Percentiles rank a stretch among this genome's conserved stretches.
Evolutionary conservation across 2,888 invertebrate species (phyloP).

Genomic region (Saturnia japonica): DNA sequence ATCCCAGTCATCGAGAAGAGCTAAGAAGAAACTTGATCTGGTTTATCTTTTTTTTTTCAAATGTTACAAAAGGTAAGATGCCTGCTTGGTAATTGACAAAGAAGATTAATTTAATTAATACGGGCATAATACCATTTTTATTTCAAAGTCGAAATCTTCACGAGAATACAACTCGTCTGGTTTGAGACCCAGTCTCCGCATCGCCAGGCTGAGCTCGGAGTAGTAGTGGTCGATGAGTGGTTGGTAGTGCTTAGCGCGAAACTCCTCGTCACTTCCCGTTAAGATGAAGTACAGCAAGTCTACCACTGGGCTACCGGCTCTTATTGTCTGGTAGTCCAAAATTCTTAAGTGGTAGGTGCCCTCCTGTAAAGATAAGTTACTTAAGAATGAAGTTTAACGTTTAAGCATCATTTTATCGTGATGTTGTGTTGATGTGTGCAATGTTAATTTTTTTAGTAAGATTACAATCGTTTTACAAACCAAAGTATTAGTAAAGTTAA

Average conservation of each 20-base stretch:
- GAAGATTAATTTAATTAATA: too few relatives aligned
- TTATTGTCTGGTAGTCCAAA: conserved; percentile 42
- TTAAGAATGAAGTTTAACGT: not conserved
- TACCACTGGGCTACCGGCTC: conserved; percentile 27
- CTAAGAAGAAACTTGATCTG: too few relatives aligned
- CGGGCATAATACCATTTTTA: too few relatives aligned
- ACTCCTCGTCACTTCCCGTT: conserved; percentile 42
- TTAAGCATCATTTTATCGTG: too few relatives aligned
- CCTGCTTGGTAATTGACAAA: too few relatives aligned
- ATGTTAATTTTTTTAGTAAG: too few relatives aligned
- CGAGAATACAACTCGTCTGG: conserved; percentile 36
- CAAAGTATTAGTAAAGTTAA: too few relatives aligned
- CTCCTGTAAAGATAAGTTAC: conserved; percentile 35
- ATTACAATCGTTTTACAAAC: too few relatives aligned
- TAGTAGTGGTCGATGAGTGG: conserved; percentile 43
- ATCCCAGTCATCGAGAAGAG: too few relatives aligned
- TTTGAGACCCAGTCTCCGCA: conserved; percentile 33
- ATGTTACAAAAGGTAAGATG: too few relatives aligned
- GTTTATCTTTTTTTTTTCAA: too few relatives aligned
- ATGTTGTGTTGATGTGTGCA: not conserved
- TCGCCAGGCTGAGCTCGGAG: conserved; percentile 30
- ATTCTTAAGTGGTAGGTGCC: conserved; percentile 33
- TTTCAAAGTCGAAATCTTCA: conserved; percentile 40
- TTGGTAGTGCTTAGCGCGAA: conserved; percentile 35
- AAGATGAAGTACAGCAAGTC: conserved; percentile 46